Conservation (phyloP, 2,797 vertebrate species). For the Enoplosus armatus region DNA sequence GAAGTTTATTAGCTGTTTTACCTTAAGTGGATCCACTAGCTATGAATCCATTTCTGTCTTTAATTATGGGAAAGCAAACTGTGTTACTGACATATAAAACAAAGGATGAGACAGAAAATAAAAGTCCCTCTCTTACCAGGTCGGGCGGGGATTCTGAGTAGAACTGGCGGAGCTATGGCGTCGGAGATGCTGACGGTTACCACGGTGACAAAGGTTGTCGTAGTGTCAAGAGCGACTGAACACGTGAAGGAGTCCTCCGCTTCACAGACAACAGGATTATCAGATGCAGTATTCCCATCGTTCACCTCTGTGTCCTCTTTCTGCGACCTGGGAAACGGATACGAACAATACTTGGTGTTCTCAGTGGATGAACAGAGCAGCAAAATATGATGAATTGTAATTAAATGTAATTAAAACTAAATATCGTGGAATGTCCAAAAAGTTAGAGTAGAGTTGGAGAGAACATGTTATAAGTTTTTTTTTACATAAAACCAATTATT, state of each 20-base stretch:
- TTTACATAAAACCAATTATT: not conserved
- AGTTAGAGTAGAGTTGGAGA: not conserved
- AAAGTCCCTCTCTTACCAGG: constrained; percentile 82
- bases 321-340: constrained; percentile 73
- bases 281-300: constrained; percentile 38
- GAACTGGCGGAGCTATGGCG: constrained; percentile 55
- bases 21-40: not conserved
- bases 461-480: not conserved
- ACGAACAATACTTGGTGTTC: not conserved
- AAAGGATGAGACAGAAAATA: not conserved
- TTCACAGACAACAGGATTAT: constrained; percentile 52
- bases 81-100: not conserved
- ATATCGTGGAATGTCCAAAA: not conserved
- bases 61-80: not conserved
- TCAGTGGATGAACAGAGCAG: not conserved
- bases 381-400: not conserved
- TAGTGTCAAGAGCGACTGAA: constrained; percentile 64
- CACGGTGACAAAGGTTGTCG: constrained; percentile 66
- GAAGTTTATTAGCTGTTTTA: not conserved
- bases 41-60: not conserved
- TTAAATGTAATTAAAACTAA: not conserved
- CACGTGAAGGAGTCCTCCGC: constrained; percentile 77
- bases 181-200: constrained; percentile 79
- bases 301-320: constrained; percentile 26
- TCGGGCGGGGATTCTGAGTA: constrained; percentile 78